Evolutionary conservation across 2,888 invertebrate genomes (phyloP).

Genomic region (Xanthorhoe designata): DNA sequence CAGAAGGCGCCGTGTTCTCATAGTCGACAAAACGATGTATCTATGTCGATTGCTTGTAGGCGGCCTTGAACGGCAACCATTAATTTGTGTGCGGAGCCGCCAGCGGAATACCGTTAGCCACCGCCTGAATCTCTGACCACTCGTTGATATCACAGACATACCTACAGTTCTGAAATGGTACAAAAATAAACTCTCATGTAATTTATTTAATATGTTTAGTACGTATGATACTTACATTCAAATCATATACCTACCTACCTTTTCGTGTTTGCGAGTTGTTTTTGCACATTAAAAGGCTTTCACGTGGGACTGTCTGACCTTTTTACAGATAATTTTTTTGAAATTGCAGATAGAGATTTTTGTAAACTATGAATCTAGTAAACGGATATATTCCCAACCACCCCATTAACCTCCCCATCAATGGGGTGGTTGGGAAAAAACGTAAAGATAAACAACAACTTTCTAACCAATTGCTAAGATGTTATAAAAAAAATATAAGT

Average conservation of each 20-base stretch:
- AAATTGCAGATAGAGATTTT: background rate
- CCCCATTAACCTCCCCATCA: too few species aligned
- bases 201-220: slow-evolving; percentile 21
- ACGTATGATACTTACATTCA: slow-evolving; percentile 19
- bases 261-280: slow-evolving; percentile 9
- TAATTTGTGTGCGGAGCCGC: slow-evolving; percentile 83
- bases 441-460: background rate
- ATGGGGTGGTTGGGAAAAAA: too few species aligned
- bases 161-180: slow-evolving; percentile 45
- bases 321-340: background rate
- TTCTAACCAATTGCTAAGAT: too few species aligned
- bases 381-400: too few species aligned
- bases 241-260: too few species aligned
- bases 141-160: slow-evolving; percentile 63
- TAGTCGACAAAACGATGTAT: slow-evolving; percentile 81
- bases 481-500: too few species aligned
- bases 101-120: slow-evolving; percentile 77
- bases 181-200: slow-evolving; percentile 11
- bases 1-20: slow-evolving; percentile 78
- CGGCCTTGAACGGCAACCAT: slow-evolving; percentile 82
- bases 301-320: slow-evolving; percentile 2
- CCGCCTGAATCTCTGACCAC: slow-evolving; percentile 73
- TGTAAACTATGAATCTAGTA: background rate
- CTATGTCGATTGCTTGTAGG: slow-evolving; percentile 84
- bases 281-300: background rate